Percentiles rank a stretch among this genome's conserved stretches.
phyloP scores from a whole-genome alignment of 2,797 vertebrate species.

The Otus scops region DNA sequence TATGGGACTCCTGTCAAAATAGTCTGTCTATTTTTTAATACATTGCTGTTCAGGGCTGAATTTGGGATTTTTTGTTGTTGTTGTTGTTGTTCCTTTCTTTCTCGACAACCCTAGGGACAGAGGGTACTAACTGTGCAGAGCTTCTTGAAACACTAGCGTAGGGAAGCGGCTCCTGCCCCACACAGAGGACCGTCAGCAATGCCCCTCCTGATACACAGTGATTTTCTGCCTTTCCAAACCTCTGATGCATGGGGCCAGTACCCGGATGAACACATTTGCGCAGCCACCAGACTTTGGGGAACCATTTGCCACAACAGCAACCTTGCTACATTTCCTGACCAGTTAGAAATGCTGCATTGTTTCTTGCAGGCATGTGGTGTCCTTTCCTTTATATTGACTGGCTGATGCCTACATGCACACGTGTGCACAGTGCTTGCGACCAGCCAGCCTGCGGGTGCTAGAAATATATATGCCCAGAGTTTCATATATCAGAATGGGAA shows the following conservation, averaged over 20 bases:
- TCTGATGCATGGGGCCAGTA: rapidly evolving
- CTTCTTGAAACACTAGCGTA: background rate
- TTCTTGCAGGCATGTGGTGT: rapidly evolving
- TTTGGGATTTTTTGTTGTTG: background rate
- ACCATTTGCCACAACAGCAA: background rate
- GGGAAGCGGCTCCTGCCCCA: background rate
- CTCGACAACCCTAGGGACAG: background rate
- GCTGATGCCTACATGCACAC: rapidly evolving
- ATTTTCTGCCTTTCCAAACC: background rate
- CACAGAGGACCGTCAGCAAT: rapidly evolving
- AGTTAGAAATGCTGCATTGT: background rate
- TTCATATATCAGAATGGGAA: background rate
- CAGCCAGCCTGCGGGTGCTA: rapidly evolving
- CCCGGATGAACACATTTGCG: rapidly evolving
- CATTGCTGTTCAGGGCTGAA: background rate
- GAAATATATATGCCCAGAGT: background rate
- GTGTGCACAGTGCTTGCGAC: rapidly evolving
- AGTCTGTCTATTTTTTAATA: background rate
- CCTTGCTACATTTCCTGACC: background rate
- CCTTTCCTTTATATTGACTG: background rate
- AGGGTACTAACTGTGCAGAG: background rate
- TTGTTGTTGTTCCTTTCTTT: background rate
- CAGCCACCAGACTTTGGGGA: background rate
- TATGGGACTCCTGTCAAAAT: background rate
- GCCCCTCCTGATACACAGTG: background rate